Evolutionary conservation across 2,797 vertebrate genomes (phyloP), one percentile per base, ranked within the genome.

Genomic region (Leontopithecus rosalia): DNA sequence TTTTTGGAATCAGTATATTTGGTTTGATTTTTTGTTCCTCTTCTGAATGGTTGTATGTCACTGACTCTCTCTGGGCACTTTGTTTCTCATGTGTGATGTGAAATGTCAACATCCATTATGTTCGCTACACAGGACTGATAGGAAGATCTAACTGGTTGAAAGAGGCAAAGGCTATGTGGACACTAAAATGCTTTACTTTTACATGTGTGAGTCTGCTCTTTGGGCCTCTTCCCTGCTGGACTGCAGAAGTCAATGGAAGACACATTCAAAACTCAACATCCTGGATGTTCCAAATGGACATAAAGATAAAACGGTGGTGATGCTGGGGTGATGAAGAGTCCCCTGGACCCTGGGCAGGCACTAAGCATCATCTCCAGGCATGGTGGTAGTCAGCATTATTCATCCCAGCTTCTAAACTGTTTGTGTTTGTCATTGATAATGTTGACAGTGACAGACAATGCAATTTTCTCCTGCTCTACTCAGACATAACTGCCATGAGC

Each of bases 361-460:
- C 70, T 4, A 50, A 83, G 81, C 36, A 92, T 72, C 91, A 82
- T 87, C 86, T 96, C 93, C 64, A 55, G 77, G 85, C 92, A 52
- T 82, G 77, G 87, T 57, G 70, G n/a, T 0, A 88, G 72, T 41
- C 11, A 77, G 82, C 91, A 70, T 82, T 80, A 70, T 92, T 94
- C 80, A 48, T 72, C 88, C 61, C 8, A 48, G 7, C 33, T 94
- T 96, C 92, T 94, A 84, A 87, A 93, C 67, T 26, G 94, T 81
- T 75, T 95, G 83, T 77, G 96, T 90, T 97, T 95, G 93, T 72
- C 90, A 52, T 72, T 79, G 94, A 96, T 95, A 96, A 80, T 4
- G 6, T 86, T 94, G 97, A 97, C 97, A 88, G 33, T 91, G 98
- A 96, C 80, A 94, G 97, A 83, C 91, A 72, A 79, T 0, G 87